Evolutionary conservation across 2,113 vertebrate genomes (phyloP).

Genomic region (Opisthocomus hoazin): DNA sequence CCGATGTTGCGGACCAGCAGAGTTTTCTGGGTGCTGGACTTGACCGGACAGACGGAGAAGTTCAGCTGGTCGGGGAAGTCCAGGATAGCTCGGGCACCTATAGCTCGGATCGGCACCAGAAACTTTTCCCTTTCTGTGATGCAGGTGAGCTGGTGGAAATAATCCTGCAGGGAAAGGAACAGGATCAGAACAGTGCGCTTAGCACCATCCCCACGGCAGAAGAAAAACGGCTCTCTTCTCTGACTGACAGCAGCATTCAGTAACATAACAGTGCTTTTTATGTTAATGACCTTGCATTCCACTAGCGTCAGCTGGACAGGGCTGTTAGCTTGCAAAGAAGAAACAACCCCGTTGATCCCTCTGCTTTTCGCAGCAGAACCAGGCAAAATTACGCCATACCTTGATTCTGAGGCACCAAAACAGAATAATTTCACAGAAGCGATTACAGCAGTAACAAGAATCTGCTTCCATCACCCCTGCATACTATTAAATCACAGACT

Average conservation of each 20-base stretch:
- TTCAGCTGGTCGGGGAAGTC: conserved; percentile 82
- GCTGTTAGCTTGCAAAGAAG: background rate
- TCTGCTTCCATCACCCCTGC: background rate
- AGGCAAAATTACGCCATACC: background rate
- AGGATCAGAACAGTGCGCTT: background rate
- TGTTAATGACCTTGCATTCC: background rate
- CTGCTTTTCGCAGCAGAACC: background rate
- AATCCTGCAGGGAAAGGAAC: conserved; percentile 74
- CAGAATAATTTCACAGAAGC: background rate
- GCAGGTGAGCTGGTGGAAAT: conserved; percentile 77
- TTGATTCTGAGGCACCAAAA: background rate
- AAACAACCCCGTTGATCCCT: background rate
- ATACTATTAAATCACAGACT: too few relatives aligned
- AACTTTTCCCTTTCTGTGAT: conserved; percentile 81
- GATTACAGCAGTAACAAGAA: background rate
- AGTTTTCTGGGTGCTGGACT: conserved; percentile 74
- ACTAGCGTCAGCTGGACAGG: background rate
- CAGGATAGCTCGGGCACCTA: conserved; percentile 78
- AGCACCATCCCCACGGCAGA: background rate
- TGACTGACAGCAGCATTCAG: background rate
- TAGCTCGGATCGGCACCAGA: conserved; percentile 77
- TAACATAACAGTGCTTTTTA: background rate
- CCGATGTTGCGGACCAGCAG: conserved; percentile 80
- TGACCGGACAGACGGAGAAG: conserved; percentile 79
- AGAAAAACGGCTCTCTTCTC: background rate